phyloP scores from a whole-genome alignment of 2,113 vertebrate genomes.

The Pungitius pungitius region DNA sequence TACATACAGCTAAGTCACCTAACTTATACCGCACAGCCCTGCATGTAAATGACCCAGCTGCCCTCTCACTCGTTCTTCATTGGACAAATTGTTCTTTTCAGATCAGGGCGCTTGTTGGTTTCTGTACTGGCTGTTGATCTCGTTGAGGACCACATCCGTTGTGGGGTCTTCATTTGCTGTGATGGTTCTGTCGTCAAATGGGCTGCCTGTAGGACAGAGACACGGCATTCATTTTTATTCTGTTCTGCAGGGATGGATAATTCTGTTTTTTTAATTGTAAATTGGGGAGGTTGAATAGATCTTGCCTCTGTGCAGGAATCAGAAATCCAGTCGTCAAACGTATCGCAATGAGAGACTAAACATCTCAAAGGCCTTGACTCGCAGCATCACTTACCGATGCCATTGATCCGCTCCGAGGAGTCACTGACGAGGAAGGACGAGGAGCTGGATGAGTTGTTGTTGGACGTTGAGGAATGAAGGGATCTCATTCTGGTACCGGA shows the following conservation, averaged over 20 bases:
- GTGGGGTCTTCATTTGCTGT: constrained; percentile 59
- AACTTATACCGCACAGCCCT: too few relatives aligned
- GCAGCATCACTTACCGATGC: constrained; percentile 55
- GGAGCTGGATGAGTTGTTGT: constrained; percentile 61
- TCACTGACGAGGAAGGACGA: constrained; percentile 66
- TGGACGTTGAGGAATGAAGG: constrained; percentile 56
- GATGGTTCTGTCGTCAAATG: constrained; percentile 64
- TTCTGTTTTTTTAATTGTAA: neutral
- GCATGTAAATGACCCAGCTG: neutral
- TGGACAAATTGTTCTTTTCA: neutral
- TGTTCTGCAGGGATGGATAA: too few relatives aligned
- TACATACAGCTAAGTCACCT: too few relatives aligned
- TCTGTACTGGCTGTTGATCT: constrained; percentile 65
- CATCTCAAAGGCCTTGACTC: neutral
- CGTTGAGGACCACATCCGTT: constrained; percentile 76
- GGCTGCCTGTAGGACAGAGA: constrained; percentile 66
- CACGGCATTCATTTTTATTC: neutral
- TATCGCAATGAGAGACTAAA: neutral
- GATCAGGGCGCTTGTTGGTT: constrained; percentile 41
- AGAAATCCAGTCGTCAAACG: neutral
- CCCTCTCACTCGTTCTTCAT: neutral
- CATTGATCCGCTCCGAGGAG: constrained; percentile 37
- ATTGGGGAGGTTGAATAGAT: neutral
- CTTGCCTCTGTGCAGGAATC: neutral
- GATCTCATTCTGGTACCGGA: constrained; percentile 49